Conservation (phyloP, 2,113 vertebrate species). For the Struthidea cinerea region DNA sequence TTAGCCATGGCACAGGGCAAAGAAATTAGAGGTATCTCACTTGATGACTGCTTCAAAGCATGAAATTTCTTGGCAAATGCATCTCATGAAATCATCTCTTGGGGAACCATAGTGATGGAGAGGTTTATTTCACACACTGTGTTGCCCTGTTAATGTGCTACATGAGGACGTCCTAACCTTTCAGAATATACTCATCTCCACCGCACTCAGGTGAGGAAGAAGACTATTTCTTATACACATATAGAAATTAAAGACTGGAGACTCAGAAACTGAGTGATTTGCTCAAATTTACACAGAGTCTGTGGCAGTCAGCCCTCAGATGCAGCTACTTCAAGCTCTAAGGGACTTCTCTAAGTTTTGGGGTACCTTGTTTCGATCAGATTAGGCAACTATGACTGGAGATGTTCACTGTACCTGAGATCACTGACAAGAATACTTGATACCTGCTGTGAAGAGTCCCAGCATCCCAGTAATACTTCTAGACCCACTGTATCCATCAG, state of each 20-base stretch:
- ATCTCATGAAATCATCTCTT: background rate
- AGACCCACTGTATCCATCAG: background rate
- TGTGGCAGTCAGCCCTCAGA: background rate
- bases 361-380: rapidly evolving
- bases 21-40: background rate
- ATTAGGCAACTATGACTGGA: background rate
- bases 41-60: background rate
- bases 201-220: background rate
- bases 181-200: background rate
- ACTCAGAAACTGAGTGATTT: background rate
- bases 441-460: background rate
- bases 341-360: background rate
- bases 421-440: background rate
- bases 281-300: background rate
- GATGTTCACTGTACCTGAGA: background rate
- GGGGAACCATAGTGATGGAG: background rate
- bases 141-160: background rate
- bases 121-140: background rate
- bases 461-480: background rate
- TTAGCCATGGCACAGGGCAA: background rate
- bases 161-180: background rate
- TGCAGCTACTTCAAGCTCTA: background rate
- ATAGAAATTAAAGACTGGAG: background rate
- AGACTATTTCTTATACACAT: background rate
- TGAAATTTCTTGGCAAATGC: background rate